Base-by-base conservation (phyloP, 2,113 vertebrate species). In the Rhadina sibilatrix region DNA sequence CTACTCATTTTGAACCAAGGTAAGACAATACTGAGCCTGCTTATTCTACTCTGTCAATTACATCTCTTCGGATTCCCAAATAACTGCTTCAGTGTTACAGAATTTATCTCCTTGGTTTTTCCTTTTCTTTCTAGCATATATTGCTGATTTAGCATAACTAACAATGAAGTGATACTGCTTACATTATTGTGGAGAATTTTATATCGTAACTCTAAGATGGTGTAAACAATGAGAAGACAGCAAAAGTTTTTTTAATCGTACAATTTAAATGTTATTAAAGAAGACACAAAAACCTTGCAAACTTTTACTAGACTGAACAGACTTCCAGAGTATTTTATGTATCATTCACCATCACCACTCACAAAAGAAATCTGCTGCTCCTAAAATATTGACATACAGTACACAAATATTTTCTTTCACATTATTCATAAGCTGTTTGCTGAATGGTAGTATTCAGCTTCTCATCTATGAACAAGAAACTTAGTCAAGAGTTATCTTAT, bases 371-470 rank as follows among this genome's bases (percentile, higher is more conserved):
- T 54, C 52, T 90, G 24, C 38, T 68, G 22, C 50, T 93, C 37
- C 61, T 94, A 82, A 90, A 95, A 97, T 94, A 94, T 94, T 97
- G 92, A 94, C 80, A 59, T 42, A 93, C 3, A 90, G 69, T 59
- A 70, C 37, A 95, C 66, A 96, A 95, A 96, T 94, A 96, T 96
- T 95, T 97, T 95, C 76, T 54, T 96, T 96, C 76, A 87, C 77
- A 88, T 94, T 93, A 88, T 94, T 94, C 76, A 53, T 96, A 87
- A 91, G 38, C 68, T 95, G 50, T 86, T 93, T 96, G 64, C 64
- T 97, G 57, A 95, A 80, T 75, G 65, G 44, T 28, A 96, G 79
- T 61, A 96, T 95, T 96, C 64, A 91, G 11, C 75, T 87, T 88
- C 35, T 68, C 49, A 65, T 77, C 30, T 83, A 52, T 59, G 81